Evolutionary conservation across 2,113 vertebrate genomes (phyloP), one percentile per base, ranked within the genome.

Genomic region (Seriola dumerili): DNA sequence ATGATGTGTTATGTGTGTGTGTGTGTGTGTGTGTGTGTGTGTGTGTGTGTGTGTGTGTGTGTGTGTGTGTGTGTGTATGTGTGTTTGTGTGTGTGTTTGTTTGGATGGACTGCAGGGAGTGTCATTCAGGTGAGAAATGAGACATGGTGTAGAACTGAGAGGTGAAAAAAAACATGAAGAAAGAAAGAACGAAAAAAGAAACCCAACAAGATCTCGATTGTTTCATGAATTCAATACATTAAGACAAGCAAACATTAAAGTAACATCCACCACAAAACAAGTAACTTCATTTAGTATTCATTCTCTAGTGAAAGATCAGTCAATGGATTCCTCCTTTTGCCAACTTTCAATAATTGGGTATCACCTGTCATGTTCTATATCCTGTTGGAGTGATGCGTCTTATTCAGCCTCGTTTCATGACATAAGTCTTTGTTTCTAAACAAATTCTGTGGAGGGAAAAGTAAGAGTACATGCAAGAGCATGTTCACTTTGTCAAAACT

Each of bases 91-190:
- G 79, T 40, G 5, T 23, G 65, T 64, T 85, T 69, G 81, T 76
- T 73, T 76, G 90, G 68, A 86, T 75, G 66, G 84, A 81, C 84
- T 80, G 88, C 73, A 64, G 71, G 85, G 81, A 76, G 80, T 80
- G 84, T 78, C 68, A 77, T 83, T 80, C 83, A 88, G 88, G 88
- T 90, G 91, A 92, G 85, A 89, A 92, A 89, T 80, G 77, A 88
- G 62, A 90, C 69, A 23, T 38, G 77, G 54, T 55, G 79, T 50
- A 64, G 59, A 80, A 72, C 44, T 12, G 59, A 64, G 83, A 84
- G 65, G 70, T 80, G 70, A 38, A 52, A 69, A 77, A 84, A 72
- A 61, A 57, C 4, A 25, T 6, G 42, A 76, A 76, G 59, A 75
- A 67, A 40, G 50, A 42, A 21, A 36, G 23, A 29, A 29, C 29